These are phyloP conservation scores for Anthoptus insignis DNA, from an alignment of 2,888 invertebrate genomes.

Conservation along the genomic window DNA sequence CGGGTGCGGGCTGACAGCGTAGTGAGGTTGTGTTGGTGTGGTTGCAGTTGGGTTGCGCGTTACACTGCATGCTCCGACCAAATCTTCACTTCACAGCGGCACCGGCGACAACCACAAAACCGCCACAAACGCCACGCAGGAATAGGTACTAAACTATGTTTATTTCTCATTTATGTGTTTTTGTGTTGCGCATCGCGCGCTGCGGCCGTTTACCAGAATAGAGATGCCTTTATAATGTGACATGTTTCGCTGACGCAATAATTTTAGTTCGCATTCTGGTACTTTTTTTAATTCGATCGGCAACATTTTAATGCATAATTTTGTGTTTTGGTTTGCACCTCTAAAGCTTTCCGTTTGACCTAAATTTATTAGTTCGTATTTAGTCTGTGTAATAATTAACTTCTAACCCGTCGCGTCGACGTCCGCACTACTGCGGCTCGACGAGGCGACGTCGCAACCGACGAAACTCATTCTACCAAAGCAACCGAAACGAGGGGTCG, in stretches of 20 bases:
- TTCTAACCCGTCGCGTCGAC: constrained; percentile 71
- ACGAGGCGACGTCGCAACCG: constrained; percentile 28
- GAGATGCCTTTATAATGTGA: constrained; percentile 76
- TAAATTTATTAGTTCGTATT: constrained; percentile 66
- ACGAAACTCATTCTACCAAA: constrained; percentile 31
- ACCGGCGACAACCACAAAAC: constrained; percentile 86
- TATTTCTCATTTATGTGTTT: constrained; percentile 83
- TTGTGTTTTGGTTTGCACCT: constrained; percentile 78
- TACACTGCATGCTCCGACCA: constrained; percentile 95
- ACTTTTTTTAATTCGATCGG: constrained; percentile 66
- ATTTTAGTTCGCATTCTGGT: constrained; percentile 74
- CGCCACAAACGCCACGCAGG: constrained; percentile 85
- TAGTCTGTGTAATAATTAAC: constrained; percentile 70
- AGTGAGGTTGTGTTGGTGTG: constrained; percentile 88
- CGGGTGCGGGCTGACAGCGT: no score
- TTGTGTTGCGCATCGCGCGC: constrained; percentile 85
- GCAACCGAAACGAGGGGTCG: constrained; percentile 36
- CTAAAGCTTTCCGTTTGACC: constrained; percentile 76
- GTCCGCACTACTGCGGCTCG: constrained; percentile 50
- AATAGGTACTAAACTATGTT: constrained; percentile 86
- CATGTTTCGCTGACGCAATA: constrained; percentile 73
- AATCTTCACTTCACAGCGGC: constrained; percentile 86
- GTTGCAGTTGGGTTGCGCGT: constrained; percentile 97
- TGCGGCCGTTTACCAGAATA: constrained; percentile 75
- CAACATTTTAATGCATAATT: constrained; percentile 86